Percentiles rank a stretch among this genome's conserved stretches.
phyloP scores from a whole-genome alignment of 2,888 invertebrate species.

The Cerceris rybyensis region DNA sequence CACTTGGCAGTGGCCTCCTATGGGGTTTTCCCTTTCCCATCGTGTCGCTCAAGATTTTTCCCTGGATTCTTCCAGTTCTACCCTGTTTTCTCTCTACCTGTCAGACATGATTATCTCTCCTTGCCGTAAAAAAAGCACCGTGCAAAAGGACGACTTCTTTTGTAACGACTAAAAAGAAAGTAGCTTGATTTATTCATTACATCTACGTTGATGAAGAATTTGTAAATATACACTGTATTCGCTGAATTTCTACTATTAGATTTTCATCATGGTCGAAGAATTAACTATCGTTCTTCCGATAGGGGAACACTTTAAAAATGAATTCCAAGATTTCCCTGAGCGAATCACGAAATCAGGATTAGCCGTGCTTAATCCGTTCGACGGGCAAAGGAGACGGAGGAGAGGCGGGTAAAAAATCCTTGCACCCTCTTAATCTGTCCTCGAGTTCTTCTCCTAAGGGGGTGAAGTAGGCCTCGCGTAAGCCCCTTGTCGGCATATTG shows the following conservation, averaged over 20 bases:
- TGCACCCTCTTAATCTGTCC: constrained; percentile 79
- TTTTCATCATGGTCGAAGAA: constrained; percentile 27
- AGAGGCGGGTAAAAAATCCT: constrained; percentile 66
- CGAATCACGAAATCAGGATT: constrained; percentile 60
- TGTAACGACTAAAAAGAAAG: too few species aligned
- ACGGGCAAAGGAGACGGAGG: constrained; percentile 12
- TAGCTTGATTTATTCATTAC: background rate
- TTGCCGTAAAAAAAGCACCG: too few species aligned
- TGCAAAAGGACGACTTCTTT: too few species aligned
- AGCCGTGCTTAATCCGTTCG: constrained; percentile 65
- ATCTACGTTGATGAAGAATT: background rate
- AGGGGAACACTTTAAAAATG: constrained; percentile 1
- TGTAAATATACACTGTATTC: background rate
- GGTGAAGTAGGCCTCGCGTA: constrained; percentile 62
- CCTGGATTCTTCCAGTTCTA: constrained; percentile 35
- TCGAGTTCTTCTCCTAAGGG: constrained; percentile 57
- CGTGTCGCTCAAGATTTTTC: too few species aligned
- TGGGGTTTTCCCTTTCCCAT: constrained; percentile 15
- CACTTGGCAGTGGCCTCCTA: constrained; percentile 40
- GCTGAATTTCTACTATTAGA: too few species aligned
- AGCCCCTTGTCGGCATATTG: constrained; percentile 81
- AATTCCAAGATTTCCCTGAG: constrained; percentile 13
- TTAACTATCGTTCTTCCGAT: constrained; percentile 20
- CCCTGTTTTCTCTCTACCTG: background rate
- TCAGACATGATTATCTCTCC: background rate